A percentile compares a stretch with the other conserved stretches of the same genome.
phyloP scores from a whole-genome alignment of 35 echinoderm and acorn worm species.

The Ptychodera flava region DNA sequence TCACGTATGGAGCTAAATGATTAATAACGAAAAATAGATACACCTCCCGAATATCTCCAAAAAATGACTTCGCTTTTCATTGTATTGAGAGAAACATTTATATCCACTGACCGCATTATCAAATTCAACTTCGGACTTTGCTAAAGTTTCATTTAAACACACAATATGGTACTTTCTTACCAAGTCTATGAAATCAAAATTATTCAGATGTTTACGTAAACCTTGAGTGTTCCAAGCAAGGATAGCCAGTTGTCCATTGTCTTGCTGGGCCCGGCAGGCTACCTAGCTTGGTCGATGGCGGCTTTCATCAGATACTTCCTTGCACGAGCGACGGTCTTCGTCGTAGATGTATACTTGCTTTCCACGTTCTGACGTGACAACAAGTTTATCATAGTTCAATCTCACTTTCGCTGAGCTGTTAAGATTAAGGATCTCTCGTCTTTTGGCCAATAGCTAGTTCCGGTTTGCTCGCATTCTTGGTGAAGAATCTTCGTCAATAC shows the following conservation, averaged over 20 bases:
- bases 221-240: neutral
- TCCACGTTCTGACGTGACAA: neutral
- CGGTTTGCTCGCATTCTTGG: neutral
- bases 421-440: neutral
- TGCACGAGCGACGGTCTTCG: neutral
- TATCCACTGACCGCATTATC: neutral
- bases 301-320: neutral
- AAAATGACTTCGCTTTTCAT: neutral
- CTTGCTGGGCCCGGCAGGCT: neutral
- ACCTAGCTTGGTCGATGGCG: neutral
- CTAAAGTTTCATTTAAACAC: neutral
- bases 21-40: neutral
- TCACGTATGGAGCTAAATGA: neutral
- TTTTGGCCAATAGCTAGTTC: neutral
- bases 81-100: neutral
- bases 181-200: neutral
- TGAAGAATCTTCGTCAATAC: neutral
- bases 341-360: neutral
- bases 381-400: neutral
- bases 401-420: neutral
- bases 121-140: neutral
- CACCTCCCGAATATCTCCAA: neutral
- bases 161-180: neutral
- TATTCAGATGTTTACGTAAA: neutral
- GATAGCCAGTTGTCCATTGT: neutral